Percentiles rank a stretch among this genome's conserved stretches.
phyloP scores from a whole-genome alignment of 2,888 invertebrate genomes.

The Lysandra coridon region DNA sequence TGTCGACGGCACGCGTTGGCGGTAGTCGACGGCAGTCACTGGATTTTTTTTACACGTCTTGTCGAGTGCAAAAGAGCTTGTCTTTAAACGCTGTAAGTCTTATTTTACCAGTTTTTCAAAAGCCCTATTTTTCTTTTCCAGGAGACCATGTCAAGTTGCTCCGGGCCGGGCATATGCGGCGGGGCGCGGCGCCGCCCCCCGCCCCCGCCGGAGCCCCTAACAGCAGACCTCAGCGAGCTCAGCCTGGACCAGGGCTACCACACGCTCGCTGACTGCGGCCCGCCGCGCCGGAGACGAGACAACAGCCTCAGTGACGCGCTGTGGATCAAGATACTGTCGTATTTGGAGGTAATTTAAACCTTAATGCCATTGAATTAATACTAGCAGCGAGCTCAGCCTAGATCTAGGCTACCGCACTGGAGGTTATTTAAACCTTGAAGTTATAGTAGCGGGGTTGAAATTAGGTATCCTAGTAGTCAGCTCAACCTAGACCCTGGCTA shows the following conservation, averaged over 20 bases:
- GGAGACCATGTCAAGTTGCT: constrained; percentile 69
- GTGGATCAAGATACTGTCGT: constrained; percentile 68
- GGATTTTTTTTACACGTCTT: too few relatives aligned
- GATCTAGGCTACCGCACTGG: constrained; percentile 43
- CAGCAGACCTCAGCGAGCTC: constrained; percentile 78
- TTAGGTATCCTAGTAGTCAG: constrained; percentile 50
- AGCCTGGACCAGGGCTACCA: constrained; percentile 91
- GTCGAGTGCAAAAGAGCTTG: too few relatives aligned
- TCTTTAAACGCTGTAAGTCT: too few relatives aligned
- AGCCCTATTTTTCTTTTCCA: constrained; percentile 44
- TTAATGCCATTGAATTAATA: background rate
- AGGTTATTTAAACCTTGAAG: constrained; percentile 48
- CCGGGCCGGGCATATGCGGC: constrained; percentile 68
- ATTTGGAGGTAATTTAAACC: constrained; percentile 57
- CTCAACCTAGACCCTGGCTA: constrained; percentile 90
- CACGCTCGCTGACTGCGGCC: constrained; percentile 86
- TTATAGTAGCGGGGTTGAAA: too few relatives aligned
- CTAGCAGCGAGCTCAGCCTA: too few relatives aligned
- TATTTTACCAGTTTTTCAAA: too few relatives aligned
- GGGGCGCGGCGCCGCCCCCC: constrained; percentile 70
- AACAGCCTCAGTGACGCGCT: constrained; percentile 67
- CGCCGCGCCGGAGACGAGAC: constrained; percentile 64
- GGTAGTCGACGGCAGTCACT: too few relatives aligned
- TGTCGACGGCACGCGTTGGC: too few relatives aligned
- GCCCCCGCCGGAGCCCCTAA: constrained; percentile 73